Conservation (phyloP, 2,888 invertebrate species). For the Sinohyriopsis cumingii region DNA sequence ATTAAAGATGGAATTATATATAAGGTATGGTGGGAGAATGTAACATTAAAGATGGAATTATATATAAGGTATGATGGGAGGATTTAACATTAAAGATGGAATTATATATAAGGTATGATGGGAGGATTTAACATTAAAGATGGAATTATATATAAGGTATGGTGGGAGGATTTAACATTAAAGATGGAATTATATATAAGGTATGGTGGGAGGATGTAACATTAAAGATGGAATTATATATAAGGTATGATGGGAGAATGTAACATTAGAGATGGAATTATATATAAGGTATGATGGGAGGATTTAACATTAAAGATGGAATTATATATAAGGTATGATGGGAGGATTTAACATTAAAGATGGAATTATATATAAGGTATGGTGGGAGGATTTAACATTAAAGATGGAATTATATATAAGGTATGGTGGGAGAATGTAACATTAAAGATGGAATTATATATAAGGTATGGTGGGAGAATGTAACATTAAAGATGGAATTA, state of each 20-base stretch:
- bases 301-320: too few relatives aligned
- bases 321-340: not conserved
- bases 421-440: not conserved
- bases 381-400: not conserved
- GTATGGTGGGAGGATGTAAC: not conserved
- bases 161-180: not conserved
- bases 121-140: not conserved
- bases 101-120: not conserved
- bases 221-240: not conserved
- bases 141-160: slow-evolving; percentile 1
- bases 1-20: not conserved
- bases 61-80: not conserved
- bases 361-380: slow-evolving; percentile 1
- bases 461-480: not conserved
- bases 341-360: not conserved
- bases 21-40: not conserved
- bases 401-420: not conserved
- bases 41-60: too few relatives aligned
- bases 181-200: not conserved
- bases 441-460: not conserved
- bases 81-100: too few relatives aligned
- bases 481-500: too few relatives aligned
- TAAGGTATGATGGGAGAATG: not conserved
- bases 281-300: not conserved
- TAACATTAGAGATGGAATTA: too few relatives aligned